Conservation (phyloP, 2,888 invertebrate genomes). For the Deilephila elpenor region DNA sequence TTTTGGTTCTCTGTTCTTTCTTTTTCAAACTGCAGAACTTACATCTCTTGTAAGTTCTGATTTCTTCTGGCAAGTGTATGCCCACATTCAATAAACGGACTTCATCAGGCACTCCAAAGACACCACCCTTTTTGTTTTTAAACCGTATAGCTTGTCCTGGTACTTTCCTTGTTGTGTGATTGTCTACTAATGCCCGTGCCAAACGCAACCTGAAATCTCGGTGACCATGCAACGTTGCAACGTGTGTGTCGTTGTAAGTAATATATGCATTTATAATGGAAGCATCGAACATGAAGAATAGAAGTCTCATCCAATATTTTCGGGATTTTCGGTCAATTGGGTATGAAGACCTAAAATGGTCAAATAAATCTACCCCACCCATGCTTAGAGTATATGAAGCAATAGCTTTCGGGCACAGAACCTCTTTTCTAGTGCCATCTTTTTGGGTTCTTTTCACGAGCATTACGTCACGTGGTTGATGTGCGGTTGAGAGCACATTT, state of each 20-base stretch:
- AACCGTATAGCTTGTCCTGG: slow-evolving; percentile 22
- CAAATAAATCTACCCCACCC: slow-evolving; percentile 3
- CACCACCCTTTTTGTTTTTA: slow-evolving; percentile 45
- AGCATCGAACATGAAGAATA: slow-evolving; percentile 29
- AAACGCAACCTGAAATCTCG: slow-evolving; percentile 39
- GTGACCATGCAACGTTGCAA: slow-evolving; percentile 36
- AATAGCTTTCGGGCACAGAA: not conserved
- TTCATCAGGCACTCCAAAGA: slow-evolving; percentile 51
- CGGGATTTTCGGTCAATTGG: slow-evolving; percentile 49
- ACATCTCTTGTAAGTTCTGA: slow-evolving; percentile 49
- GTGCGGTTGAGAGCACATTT: slow-evolving; percentile 44
- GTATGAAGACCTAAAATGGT: slow-evolving; percentile 19
- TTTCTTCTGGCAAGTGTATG: slow-evolving; percentile 49
- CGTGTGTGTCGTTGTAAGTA: slow-evolving; percentile 41
- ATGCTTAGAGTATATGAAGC: not conserved
- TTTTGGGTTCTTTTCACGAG: slow-evolving; percentile 52
- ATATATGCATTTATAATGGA: slow-evolving; percentile 42
- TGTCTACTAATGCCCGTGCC: slow-evolving; percentile 38
- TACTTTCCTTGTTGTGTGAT: slow-evolving; percentile 34
- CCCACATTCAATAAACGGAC: slow-evolving; percentile 51
- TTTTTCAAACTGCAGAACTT: slow-evolving; percentile 50
- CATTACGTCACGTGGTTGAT: slow-evolving; percentile 39
- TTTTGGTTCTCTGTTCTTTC: slow-evolving; percentile 39
- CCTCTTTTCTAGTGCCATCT: slow-evolving; percentile 46
- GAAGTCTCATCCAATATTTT: slow-evolving; percentile 46